Conservation (phyloP, 2,113 vertebrate genomes). For the Excalfactoria chinensis region DNA sequence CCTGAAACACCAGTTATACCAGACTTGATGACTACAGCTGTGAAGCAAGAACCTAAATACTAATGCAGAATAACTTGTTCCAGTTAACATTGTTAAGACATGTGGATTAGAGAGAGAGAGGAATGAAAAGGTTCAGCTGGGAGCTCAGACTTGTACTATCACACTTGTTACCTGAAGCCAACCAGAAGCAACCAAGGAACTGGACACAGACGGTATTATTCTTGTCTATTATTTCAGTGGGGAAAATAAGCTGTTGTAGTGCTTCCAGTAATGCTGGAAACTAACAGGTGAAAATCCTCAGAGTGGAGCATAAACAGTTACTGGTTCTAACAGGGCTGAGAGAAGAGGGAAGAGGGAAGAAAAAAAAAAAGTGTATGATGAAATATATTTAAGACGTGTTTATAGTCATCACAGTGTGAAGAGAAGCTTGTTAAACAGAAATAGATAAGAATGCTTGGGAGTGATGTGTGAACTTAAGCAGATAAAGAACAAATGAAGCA, state of each 20-base stretch:
- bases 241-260: not conserved
- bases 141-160: not conserved
- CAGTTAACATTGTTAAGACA: conserved; percentile 24
- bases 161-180: not conserved
- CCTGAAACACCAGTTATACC: conserved; percentile 45
- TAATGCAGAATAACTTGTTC: conserved; percentile 37
- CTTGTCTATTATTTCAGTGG: not conserved
- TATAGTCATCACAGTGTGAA: not conserved
- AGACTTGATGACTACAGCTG: conserved; percentile 12
- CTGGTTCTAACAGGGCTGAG: not conserved
- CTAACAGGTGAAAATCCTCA: not conserved
- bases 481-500: not conserved
- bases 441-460: not conserved
- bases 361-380: not conserved
- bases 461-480: not conserved
- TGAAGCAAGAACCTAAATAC: conserved; percentile 43
- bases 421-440: not conserved
- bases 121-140: not conserved
- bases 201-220: not conserved
- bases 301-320: not conserved
- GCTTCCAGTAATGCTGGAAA: not conserved
- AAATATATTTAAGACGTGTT: not conserved
- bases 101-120: not conserved
- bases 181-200: not conserved
- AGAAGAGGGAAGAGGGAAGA: not conserved